Percentiles rank a stretch among this genome's conserved stretches.
Evolutionary conservation across 1,140 invertebrate genomes (phyloP).

Genomic region (Drosophila parabipectinata): DNA sequence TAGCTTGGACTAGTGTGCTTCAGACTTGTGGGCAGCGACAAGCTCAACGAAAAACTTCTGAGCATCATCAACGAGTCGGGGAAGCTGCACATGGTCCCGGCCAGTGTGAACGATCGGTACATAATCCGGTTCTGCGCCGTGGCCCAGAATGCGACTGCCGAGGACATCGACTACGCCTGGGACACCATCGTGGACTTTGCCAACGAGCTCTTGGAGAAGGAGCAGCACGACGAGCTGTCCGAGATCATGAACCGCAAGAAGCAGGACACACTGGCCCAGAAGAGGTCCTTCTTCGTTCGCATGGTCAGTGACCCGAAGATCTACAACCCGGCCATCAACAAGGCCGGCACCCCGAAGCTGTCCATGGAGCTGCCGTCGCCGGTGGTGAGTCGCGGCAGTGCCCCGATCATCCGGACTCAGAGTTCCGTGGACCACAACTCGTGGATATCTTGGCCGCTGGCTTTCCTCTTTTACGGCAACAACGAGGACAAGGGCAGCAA

Average conservation of each 20-base stretch:
- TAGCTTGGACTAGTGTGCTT: constrained; percentile 94
- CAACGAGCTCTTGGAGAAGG: constrained; percentile 91
- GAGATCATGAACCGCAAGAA: constrained; percentile 88
- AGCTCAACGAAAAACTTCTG: constrained; percentile 96
- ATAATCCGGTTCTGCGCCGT: constrained; percentile 98
- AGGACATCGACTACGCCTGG: constrained; percentile 97
- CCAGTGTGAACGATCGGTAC: constrained; percentile 94
- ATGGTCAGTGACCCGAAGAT: constrained; percentile 99
- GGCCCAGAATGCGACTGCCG: constrained; percentile 93
- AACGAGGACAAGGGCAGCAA: constrained; percentile 89
- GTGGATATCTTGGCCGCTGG: constrained; percentile 95
- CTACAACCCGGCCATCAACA: constrained; percentile 94
- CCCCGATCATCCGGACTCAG: constrained; percentile 84
- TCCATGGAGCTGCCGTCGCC: constrained; percentile 83
- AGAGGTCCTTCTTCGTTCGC: constrained; percentile 97
- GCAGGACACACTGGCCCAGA: constrained; percentile 91
- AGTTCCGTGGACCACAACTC: constrained; percentile 86
- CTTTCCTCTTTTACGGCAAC: constrained; percentile 90
- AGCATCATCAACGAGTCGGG: constrained; percentile 98
- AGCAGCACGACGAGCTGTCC: constrained; percentile 88
- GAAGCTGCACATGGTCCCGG: constrained; percentile 98
- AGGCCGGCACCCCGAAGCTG: constrained; percentile 86
- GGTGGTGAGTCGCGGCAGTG: constrained; percentile 84
- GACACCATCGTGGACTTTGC: constrained; percentile 93
- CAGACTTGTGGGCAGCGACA: constrained; percentile 93